These are phyloP conservation scores for Venustaconcha ellipsiformis DNA, from an alignment of 1,140 invertebrate species.

Conservation along the genomic window DNA sequence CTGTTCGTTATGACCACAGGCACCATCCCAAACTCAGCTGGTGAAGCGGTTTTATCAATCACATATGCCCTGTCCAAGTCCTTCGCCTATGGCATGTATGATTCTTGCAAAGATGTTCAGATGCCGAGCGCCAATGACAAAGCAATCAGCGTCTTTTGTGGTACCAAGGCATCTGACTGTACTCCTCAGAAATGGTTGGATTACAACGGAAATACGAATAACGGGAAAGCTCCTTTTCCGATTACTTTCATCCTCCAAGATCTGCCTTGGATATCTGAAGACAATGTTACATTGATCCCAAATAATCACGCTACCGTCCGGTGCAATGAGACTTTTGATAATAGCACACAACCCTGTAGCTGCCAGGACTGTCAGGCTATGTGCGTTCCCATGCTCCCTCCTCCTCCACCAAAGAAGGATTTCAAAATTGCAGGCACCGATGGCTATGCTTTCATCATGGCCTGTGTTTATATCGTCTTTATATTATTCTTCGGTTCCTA, in stretches of 20 bases:
- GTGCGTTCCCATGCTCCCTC: conserved; percentile 81
- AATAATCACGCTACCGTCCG: conserved; percentile 76
- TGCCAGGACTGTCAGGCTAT: conserved; percentile 88
- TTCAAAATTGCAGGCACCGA: conserved; percentile 81
- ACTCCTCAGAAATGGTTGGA: conserved; percentile 58
- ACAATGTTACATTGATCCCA: conserved; percentile 71
- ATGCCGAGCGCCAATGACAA: conserved; percentile 80
- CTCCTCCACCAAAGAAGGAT: conserved; percentile 75
- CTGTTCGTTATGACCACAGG: conserved; percentile 74
- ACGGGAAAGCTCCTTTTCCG: conserved; percentile 82
- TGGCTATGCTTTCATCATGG: conserved; percentile 83
- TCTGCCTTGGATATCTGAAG: conserved; percentile 14
- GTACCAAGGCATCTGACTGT: conserved; percentile 70
- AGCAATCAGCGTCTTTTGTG: conserved; percentile 86
- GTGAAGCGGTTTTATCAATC: conserved; percentile 68
- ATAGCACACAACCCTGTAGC: conserved; percentile 80
- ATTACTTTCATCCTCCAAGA: conserved; percentile 76
- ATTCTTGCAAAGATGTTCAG: conserved; percentile 86
- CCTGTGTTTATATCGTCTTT: conserved; percentile 77
- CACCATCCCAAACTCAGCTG: background rate
- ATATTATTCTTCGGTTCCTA: conserved; percentile 59
- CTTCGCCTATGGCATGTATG: conserved; percentile 81
- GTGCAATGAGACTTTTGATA: conserved; percentile 77
- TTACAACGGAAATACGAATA: conserved; percentile 78
- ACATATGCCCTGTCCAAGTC: conserved; percentile 73